Base-by-base conservation (phyloP, 2,888 invertebrate genomes). In the Lasius platythorax region DNA sequence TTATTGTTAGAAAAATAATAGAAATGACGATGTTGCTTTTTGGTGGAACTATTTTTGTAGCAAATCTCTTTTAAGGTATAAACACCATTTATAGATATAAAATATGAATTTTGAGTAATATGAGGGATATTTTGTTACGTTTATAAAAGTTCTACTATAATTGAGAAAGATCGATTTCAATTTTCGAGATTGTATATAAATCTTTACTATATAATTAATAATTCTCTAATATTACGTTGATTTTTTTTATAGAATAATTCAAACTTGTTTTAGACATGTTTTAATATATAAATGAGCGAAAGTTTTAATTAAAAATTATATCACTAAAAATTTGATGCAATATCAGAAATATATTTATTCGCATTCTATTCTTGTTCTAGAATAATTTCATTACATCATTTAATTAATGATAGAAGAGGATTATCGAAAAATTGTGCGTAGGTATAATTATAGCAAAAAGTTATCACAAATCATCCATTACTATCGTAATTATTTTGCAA, bases 391-490 rank as follows among this genome's bases (percentile, higher is more conserved):
- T 40, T 18, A 3, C 15, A 18, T 40, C 2, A 9, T 68, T 68
- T 23, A 58, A 58, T 68, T 23, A 58, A 58, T 15, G 23, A 58
- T n/a, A n/a, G 8, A n/a, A 37, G 37, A 70, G 11, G 12, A 23
- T 23, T 23, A 73, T 37, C 23, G 23, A 70, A 11, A 30, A 33
- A 72, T 28, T 28, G 3, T 50, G 3, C 15, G 30, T 6, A 12
- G 8, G 43, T 15, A n/a, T 64, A 64, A 63, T 37, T 72, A 5
- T 33, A 58, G 9, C 2, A 82, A 50, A 40, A 81, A 37, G 15
- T 5, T n/a, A 40, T 30, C 33, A 9, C 18, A 30, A 68, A 63
- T 50, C 28, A 30, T 50, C 0, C 2, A 28, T 28, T 23, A 58
- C 5, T 75, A 11, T 46, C 5, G 15, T 3, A 58, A 40, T 15